A percentile compares a stretch with the other conserved stretches of the same genome.
Evolutionary conservation across 2,113 vertebrate species (phyloP).

Genomic region (Zosterops pallidus): DNA sequence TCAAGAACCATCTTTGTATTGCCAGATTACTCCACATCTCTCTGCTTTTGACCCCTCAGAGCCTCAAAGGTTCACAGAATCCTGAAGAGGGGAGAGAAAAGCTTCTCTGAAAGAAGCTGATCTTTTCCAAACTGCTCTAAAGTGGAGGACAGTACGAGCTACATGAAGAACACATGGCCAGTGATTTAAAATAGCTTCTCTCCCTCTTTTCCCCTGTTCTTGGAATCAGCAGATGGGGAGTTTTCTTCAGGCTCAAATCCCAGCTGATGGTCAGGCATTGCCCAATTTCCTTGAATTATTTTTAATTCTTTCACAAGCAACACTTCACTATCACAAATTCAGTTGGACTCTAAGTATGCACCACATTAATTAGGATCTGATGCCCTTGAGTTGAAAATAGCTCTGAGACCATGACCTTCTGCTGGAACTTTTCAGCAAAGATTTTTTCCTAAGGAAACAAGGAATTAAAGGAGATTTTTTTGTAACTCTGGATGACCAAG

Average conservation of each 20-base stretch:
- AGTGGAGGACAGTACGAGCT: background rate
- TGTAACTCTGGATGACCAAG: background rate
- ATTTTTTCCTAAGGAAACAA: background rate
- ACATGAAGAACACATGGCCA: background rate
- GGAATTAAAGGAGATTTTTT: background rate
- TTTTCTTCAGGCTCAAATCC: background rate
- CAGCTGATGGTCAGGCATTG: background rate
- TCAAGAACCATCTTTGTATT: background rate
- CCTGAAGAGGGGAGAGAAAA: background rate
- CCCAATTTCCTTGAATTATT: background rate
- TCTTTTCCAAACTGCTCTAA: background rate
- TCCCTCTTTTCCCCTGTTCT: background rate
- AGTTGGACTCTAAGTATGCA: background rate
- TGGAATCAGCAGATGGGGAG: background rate
- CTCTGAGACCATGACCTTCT: background rate
- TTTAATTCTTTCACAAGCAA: background rate
- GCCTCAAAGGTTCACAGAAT: background rate
- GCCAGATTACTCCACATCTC: background rate
- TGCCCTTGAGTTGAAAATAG: background rate
- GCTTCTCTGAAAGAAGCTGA: background rate
- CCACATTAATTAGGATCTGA: background rate
- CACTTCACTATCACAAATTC: background rate
- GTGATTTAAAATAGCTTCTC: background rate
- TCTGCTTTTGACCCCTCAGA: background rate
- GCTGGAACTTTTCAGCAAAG: background rate